Evolutionary conservation across 2,888 invertebrate species (phyloP).

Genomic region (Zonitis immaculata): DNA sequence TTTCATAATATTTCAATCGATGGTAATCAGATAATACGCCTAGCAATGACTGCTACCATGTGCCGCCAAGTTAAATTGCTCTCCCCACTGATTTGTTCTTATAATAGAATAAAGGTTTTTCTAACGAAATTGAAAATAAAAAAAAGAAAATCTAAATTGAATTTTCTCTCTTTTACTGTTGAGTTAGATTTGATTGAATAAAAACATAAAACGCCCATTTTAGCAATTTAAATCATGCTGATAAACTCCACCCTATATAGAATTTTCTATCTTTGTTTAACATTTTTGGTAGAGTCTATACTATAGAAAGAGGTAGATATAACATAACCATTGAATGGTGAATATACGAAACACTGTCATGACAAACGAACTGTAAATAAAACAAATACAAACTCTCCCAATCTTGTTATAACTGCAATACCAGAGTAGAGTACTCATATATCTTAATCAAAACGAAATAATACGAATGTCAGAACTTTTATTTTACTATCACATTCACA

Average conservation of each 20-base stretch:
- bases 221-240: slow-evolving; percentile 49
- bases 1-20: slow-evolving; percentile 31
- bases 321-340: slow-evolving; percentile 16
- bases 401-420: slow-evolving; percentile 27
- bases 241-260: slow-evolving; percentile 38
- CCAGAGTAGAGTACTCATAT: slow-evolving; percentile 19
- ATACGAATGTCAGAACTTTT: slow-evolving; percentile 16
- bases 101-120: slow-evolving; percentile 38
- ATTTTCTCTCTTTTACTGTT: slow-evolving; percentile 33
- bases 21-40: slow-evolving; percentile 42
- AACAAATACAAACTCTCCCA: slow-evolving; percentile 29
- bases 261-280: slow-evolving; percentile 20
- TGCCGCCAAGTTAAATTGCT: slow-evolving; percentile 36
- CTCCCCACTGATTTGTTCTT: slow-evolving; percentile 34
- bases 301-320: slow-evolving; percentile 21
- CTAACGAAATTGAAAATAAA: slow-evolving; percentile 37
- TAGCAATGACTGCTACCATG: slow-evolving; percentile 38
- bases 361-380: slow-evolving; percentile 35
- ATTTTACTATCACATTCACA: not conserved
- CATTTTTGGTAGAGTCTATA: slow-evolving; percentile 19
- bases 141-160: slow-evolving; percentile 38
- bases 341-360: slow-evolving; percentile 17
- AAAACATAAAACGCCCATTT: slow-evolving; percentile 49
- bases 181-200: slow-evolving; percentile 45
- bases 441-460: slow-evolving; percentile 22